These are phyloP conservation scores for Pseudococcus longispinus DNA, from an alignment of 2,888 invertebrate genomes.

Conservation along the genomic window DNA sequence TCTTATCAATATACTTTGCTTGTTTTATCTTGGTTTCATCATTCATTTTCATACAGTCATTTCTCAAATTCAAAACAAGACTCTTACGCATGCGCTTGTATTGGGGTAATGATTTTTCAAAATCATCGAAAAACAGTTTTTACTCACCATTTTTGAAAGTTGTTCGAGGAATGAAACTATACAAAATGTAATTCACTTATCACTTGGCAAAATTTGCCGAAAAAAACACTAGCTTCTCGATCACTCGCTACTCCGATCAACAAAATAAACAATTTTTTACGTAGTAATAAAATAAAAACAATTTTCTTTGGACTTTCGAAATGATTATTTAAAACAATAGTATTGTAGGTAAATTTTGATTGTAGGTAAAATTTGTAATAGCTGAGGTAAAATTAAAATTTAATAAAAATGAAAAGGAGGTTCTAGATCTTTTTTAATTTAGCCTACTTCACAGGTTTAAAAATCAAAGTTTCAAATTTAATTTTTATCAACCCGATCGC, in stretches of 20 bases:
- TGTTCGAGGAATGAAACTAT: background rate
- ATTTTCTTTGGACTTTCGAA: conserved; percentile 33
- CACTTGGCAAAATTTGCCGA: background rate
- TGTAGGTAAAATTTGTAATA: background rate
- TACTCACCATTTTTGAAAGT: background rate
- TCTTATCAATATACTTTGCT: background rate
- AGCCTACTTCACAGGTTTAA: no score
- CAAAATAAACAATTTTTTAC: background rate
- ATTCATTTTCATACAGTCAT: background rate
- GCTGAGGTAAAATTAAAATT: background rate
- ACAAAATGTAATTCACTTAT: background rate
- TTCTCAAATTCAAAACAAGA: background rate
- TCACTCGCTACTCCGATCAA: background rate
- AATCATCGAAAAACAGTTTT: no score
- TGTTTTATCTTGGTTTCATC: background rate
- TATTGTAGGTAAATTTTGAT: no score
- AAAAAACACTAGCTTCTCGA: no score
- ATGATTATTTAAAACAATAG: background rate
- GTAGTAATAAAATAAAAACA: background rate
- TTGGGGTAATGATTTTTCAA: background rate
- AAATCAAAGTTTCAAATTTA: no score
- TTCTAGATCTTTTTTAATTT: no score
- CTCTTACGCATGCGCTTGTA: background rate
- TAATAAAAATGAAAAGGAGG: no score
- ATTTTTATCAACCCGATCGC: no score